Conservation (phyloP, 2,113 vertebrate species). For the Rhagologus leucostigma region DNA sequence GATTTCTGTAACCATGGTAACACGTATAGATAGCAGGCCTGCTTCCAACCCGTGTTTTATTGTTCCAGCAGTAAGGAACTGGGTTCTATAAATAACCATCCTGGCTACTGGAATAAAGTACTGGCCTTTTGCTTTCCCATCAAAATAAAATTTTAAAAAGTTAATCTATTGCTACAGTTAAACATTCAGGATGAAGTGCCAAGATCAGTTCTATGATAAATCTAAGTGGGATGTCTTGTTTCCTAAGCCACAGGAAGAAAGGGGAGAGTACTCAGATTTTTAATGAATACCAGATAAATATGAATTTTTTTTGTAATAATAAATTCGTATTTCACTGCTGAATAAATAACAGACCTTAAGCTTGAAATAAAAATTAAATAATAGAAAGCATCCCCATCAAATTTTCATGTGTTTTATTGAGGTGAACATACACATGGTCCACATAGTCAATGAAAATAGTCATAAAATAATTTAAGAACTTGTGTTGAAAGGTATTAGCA, state of each 20-base stretch:
- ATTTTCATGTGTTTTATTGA: conserved; percentile 74
- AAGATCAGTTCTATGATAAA: not conserved
- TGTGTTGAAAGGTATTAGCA: conserved; percentile 61
- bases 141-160: not conserved
- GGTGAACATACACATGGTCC: conserved; percentile 68
- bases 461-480: conserved; percentile 78
- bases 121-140: not conserved
- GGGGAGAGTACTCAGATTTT: not conserved
- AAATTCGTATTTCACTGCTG: not conserved
- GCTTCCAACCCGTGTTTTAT: not conserved
- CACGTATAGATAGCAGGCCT: not conserved
- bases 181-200: not conserved
- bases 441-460: conserved; percentile 67
- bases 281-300: not conserved
- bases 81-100: not conserved
- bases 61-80: not conserved
- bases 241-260: not conserved
- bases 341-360: not conserved
- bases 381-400: not conserved
- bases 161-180: not conserved
- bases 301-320: not conserved
- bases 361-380: not conserved
- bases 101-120: not conserved
- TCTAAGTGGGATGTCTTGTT: fast-evolving
- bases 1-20: conserved; percentile 28